phyloP scores from a whole-genome alignment of 1,140 invertebrate species.

The Trachelipus rathkii region DNA sequence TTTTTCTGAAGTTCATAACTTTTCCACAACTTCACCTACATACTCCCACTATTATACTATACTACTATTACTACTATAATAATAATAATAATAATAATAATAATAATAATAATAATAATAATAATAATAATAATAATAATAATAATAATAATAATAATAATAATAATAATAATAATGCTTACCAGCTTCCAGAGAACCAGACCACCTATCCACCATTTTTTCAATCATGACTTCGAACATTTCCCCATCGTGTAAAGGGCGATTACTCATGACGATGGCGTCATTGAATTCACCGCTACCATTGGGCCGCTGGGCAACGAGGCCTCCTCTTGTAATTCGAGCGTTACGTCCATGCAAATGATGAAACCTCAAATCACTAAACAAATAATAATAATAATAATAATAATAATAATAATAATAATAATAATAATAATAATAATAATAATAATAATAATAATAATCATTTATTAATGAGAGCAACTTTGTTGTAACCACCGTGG shows the following conservation, averaged over 20 bases:
- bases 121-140: neutral
- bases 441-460: no score
- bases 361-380: constrained; percentile 78
- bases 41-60: no score
- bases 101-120: no score
- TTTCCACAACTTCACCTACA: no score
- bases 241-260: constrained; percentile 80
- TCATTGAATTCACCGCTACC: constrained; percentile 89
- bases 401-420: no score
- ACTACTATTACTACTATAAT: neutral
- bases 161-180: neutral
- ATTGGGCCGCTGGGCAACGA: constrained; percentile 77
- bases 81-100: no score
- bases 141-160: no score
- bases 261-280: constrained; percentile 83
- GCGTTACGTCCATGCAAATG: constrained; percentile 84
- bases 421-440: no score
- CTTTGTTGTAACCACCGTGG: no score
- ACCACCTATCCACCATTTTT: constrained; percentile 87
- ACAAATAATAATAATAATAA: constrained; percentile 23
- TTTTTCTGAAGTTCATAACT: no score
- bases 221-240: constrained; percentile 89
- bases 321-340: constrained; percentile 74
- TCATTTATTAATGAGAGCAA: no score
- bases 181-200: constrained; percentile 43